These are phyloP conservation scores for Tenualosa thibaudeaui DNA, from an alignment of 2,797 vertebrate genomes.

Conservation along the genomic window DNA sequence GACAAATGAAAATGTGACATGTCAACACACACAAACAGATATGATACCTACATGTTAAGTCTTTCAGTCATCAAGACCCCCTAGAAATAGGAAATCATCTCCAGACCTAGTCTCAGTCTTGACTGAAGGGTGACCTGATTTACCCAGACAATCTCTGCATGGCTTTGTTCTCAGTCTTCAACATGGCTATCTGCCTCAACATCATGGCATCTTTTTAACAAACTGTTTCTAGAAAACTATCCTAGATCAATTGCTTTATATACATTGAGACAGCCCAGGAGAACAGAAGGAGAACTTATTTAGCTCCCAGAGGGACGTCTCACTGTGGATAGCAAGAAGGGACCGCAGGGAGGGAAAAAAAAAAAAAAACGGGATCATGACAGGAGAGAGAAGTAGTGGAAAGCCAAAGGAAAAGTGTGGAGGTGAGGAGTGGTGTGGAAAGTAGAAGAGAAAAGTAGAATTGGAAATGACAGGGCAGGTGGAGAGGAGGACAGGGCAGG, in stretches of 20 bases:
- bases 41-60: too few relatives aligned
- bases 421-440: background rate
- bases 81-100: too few relatives aligned
- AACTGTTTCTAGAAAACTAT: too few relatives aligned
- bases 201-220: too few relatives aligned
- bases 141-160: too few relatives aligned
- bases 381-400: background rate
- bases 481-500: background rate
- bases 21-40: too few relatives aligned
- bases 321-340: background rate
- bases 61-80: too few relatives aligned
- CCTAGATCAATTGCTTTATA: background rate
- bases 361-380: background rate
- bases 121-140: too few relatives aligned
- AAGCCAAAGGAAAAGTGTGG: background rate
- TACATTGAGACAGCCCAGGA: background rate
- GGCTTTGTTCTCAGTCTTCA: background rate
- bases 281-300: background rate
- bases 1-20: too few relatives aligned
- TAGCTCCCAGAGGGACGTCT: background rate
- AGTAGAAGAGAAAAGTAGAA: background rate
- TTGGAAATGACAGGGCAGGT: background rate
- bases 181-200: background rate
- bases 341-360: background rate
- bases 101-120: too few relatives aligned